Base-by-base conservation (phyloP, 1,140 invertebrate species). In the Thaumatotibia leucotreta region DNA sequence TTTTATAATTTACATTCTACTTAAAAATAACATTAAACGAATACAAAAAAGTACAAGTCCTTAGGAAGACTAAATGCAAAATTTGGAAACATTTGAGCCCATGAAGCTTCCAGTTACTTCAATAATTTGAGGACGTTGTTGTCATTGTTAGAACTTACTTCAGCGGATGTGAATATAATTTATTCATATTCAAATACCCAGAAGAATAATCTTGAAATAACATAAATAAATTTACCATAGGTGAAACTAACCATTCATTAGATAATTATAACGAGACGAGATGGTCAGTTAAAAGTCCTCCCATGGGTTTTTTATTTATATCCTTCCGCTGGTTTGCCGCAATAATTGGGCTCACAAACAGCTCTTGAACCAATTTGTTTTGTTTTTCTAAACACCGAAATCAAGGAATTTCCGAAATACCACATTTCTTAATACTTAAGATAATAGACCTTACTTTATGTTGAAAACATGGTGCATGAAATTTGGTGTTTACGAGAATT, bases 41-140 rank as follows among this genome's bases (percentile, higher is more conserved):
- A 81, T 79, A 74, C 69, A 80, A 82, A 75, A 77, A 76, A 76
- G 77, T 81, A 68, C 68, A 68, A 72, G 65, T 83, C 77, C 79
- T 73, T 79, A 86, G 85, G 85, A 89, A 89, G 87, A 89, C 85
- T 83, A 82, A 77, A 74, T 76, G 73, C 72, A 71, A 69, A 72
- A 75, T 78, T 75, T 70, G 68, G 75, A 70, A 66, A 70, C n/a
- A 62, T 76, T 83, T 82, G 80, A 79, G 82, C 78, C 76, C 70
- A 63, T 68, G 29, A 58, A 27, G 23, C 52, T 58, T 58, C 23
- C 11, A 27, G n/a, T 27, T 23, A 58, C 22, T 58, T 58, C 23
- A 27, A 58, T 58, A 58, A 58, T 27, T 58, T 58, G 5, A 29
- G 11, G 27, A 58, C 24, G 4, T 24, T 54, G 35, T 39, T 45